Evolutionary conservation across 2,113 vertebrate genomes (phyloP), one percentile per base, ranked within the genome.

Genomic region (Herpailurus yagouaroundi): DNA sequence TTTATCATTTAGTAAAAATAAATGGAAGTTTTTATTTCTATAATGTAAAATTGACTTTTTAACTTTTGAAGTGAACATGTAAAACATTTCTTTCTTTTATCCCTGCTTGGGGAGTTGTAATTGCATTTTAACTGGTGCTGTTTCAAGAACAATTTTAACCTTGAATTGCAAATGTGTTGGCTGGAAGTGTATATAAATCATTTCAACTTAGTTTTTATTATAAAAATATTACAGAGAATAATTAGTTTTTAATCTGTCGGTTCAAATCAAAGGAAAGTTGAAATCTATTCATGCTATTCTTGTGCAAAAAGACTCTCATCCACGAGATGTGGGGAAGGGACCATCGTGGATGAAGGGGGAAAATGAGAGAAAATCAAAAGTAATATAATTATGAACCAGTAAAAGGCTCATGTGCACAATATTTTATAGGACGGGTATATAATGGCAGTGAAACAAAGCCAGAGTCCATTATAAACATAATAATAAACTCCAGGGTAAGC

Each of bases 231-330:
- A 98, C 93, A 96, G 80, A 97, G 12, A 64, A 98, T 95, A 98
- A 99, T 98, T 98, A 98, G 98, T 98, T 98, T 98, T 98, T 98
- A 98, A 98, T 98, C 98, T 98, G 97, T 98, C 92, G 38, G 96
- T 96, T 84, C 57, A 41, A 80, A 98, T 98, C 97, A 98, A 97
- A 97, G 94, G 94, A 89, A 97, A 97, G 97, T 80, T 90, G 97
- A 97, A 98, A 97, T 96, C 81, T 94, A 94, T 96, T 98, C 77
- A 85, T 0, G 60, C 64, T 94, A 86, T 84, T 98, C 50, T 27
- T 97, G 84, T 48, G 96, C 8, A 33, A 89, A 31, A 73, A 92
- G 86, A 57, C 76, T 95, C 82, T 95, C 0, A 55, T 96, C 97
- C 96, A 95, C 18, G 79, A 94, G 71, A 97, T n/a, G n/a, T 73